Evolutionary conservation across 2,797 vertebrate species (phyloP).

Genomic region (Carcharodon carcharias): DNA sequence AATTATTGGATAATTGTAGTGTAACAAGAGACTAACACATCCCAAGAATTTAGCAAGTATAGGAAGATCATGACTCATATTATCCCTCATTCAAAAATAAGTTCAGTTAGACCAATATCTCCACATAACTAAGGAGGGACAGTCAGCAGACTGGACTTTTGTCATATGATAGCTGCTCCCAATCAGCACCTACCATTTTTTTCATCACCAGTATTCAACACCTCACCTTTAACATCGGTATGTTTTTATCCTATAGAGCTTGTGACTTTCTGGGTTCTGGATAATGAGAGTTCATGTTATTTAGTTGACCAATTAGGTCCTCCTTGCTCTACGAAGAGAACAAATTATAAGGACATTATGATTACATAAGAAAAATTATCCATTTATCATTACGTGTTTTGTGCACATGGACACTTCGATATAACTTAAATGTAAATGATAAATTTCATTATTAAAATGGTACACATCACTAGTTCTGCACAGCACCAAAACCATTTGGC

Average conservation of each 20-base stretch:
- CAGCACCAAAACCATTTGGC: not conserved
- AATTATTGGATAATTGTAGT: not conserved
- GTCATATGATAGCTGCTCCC: not conserved
- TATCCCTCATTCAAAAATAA: not conserved
- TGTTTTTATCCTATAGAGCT: no score
- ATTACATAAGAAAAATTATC: not conserved
- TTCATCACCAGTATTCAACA: not conserved
- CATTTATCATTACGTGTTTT: not conserved
- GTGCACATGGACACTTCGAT: not conserved
- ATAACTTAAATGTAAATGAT: not conserved
- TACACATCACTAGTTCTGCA: not conserved
- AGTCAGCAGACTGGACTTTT: not conserved
- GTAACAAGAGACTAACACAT: not conserved
- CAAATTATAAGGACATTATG: not conserved
- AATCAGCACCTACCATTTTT: not conserved
- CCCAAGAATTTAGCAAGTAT: not conserved
- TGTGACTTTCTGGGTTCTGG: not conserved
- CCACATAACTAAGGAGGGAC: not conserved
- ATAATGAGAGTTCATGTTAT: not conserved
- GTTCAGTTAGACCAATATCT: not conserved
- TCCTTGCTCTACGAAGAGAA: not conserved
- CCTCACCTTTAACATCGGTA: not conserved
- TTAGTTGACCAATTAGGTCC: not conserved
- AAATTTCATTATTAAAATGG: not conserved
- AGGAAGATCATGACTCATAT: not conserved